These are phyloP conservation scores for Epinephelus fuscoguttatus DNA, from an alignment of 2,113 vertebrate genomes.

Conservation along the genomic window DNA sequence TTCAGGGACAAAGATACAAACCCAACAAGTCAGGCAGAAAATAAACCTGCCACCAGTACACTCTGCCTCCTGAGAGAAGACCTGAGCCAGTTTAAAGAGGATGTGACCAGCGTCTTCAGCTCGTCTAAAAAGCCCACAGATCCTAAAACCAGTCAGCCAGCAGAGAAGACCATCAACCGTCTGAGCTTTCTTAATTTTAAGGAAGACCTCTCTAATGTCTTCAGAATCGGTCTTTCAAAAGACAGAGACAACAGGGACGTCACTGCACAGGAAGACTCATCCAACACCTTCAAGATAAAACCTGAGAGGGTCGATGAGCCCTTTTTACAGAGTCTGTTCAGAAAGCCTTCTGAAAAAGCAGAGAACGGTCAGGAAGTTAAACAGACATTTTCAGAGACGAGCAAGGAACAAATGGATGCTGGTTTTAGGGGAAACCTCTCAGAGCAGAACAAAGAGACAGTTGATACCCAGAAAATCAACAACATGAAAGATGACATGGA, in stretches of 20 bases:
- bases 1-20: conserved; percentile 52
- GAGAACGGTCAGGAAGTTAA: neutral
- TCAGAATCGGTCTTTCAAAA: conserved; percentile 35
- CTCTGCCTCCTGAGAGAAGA: conserved; percentile 24
- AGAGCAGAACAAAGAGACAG: neutral
- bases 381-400: neutral
- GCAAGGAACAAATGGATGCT: neutral
- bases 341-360: neutral
- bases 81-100: conserved; percentile 38
- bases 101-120: conserved; percentile 36
- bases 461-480: neutral
- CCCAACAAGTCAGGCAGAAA: neutral
- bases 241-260: conserved; percentile 23
- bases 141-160: neutral
- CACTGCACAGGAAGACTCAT: neutral
- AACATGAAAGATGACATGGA: neutral
- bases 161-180: neutral
- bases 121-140: neutral
- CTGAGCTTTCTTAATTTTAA: conserved; percentile 47
- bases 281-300: neutral
- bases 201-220: conserved; percentile 55
- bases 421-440: neutral
- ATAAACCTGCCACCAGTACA: neutral
- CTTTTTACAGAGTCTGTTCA: conserved; percentile 17
- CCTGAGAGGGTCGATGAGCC: neutral